Evolutionary conservation across 2,113 vertebrate genomes (phyloP), one percentile per base, ranked within the genome.

Genomic region (Holacanthus passer): DNA sequence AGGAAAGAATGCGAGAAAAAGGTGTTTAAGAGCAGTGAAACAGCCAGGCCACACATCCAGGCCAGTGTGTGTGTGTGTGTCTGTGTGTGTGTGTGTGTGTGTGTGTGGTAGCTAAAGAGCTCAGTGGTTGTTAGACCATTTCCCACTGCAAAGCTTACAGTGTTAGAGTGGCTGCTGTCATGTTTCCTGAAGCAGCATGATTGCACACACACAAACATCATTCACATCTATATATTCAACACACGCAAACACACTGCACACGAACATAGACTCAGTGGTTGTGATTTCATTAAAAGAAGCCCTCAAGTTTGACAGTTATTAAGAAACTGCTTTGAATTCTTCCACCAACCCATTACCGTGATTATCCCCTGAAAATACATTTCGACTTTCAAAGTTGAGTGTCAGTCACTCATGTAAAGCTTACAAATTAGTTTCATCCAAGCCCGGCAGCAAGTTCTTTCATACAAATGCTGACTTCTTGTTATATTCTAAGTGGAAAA

Each of bases 181-280:
- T 77, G 81, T 84, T 82, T 63, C 63, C 52, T 65, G 35, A 90
- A 81, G 81, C 87, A 72, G 63, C 89, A 86, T 58, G 83, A 64
- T 64, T 35, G 60, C 3, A 2, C 27, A 53, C 60, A 64, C 60
- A 64, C 60, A 64, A 0, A 37, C 47, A 29, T 35, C 29, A 83
- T 39, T 12, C 41, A 73, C 20, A 65, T 63, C 20, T 73, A 72
- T 56, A 56, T 24, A 66, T 45, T 39, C 45, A 82, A 55, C 56
- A 74, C 60, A 77, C 5, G 71, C 64, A 77, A 2, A 73, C 4
- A 20, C 19, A 53, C 24, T 43, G 53, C 20, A 52, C 22, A 75
- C 7, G 4, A 62, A 79, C 75, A 47, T 20, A 27, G 16, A 82
- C 66, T 62, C 31, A 1, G 58, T 56, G 19, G 39, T 31, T 41